These are phyloP conservation scores for Pristionchus entomophagus DNA, from an alignment of 2,888 invertebrate genomes.

Conservation along the genomic window DNA sequence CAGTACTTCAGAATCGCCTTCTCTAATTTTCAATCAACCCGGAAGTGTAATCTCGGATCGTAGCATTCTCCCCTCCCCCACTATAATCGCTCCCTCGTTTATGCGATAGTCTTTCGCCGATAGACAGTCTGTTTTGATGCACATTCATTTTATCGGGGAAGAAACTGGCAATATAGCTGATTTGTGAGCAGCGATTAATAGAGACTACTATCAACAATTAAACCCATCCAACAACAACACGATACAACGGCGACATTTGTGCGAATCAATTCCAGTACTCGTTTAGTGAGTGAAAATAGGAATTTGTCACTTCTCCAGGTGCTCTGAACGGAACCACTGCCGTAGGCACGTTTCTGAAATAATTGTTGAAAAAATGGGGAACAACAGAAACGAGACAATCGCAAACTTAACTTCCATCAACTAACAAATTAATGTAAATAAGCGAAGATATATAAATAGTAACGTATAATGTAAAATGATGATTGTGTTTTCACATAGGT, in stretches of 20 bases:
- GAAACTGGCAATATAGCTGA: too few species aligned
- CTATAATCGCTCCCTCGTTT: too few species aligned
- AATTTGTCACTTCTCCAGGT: neutral
- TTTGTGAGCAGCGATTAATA: neutral
- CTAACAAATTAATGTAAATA: neutral
- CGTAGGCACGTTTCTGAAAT: neutral
- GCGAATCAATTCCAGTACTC: slow-evolving; percentile 20
- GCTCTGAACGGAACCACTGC: neutral
- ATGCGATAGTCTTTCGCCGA: neutral
- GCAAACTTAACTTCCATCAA: neutral
- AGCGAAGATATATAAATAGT: neutral
- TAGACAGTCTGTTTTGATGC: neutral
- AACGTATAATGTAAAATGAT: neutral
- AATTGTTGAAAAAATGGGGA: too few species aligned
- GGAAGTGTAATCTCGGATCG: too few species aligned
- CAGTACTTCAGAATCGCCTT: too few species aligned
- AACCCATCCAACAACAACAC: too few species aligned
- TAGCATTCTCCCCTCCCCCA: too few species aligned
- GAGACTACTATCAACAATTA: neutral
- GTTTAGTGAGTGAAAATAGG: neutral
- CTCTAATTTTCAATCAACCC: too few species aligned
- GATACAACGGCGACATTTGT: too few species aligned
- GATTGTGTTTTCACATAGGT: neutral
- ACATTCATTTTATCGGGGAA: too few species aligned
- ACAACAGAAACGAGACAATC: too few species aligned